Percentiles rank a stretch among this genome's conserved stretches.
Evolutionary conservation across 92 coral and sea anemone species (phyloP).

Genomic region (Paragorgia papillata): DNA sequence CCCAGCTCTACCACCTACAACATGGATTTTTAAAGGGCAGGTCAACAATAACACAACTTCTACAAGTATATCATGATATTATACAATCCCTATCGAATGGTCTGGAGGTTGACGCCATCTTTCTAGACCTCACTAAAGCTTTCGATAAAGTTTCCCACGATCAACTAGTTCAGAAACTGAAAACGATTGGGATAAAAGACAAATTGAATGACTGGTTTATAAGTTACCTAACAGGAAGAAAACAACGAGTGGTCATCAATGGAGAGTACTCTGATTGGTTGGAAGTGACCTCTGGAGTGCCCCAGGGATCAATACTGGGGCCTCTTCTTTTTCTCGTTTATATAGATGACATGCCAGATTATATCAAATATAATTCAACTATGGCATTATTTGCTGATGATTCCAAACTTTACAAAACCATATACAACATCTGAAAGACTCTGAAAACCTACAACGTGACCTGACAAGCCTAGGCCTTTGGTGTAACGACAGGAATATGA

Average conservation of each 20-base stretch:
- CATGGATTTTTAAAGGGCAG: slow-evolving; percentile 3
- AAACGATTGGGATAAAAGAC: not conserved
- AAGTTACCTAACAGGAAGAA: slow-evolving; percentile 36
- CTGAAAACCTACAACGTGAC: not conserved
- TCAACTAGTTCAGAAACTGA: not conserved
- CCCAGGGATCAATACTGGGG: slow-evolving; percentile 47
- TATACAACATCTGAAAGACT: not conserved
- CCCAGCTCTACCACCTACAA: slow-evolving; percentile 3
- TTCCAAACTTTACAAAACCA: slow-evolving; percentile 21
- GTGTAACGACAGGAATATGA: not conserved
- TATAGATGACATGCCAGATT: slow-evolving; percentile 44
- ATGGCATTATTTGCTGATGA: slow-evolving; percentile 52
- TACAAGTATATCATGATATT: too few species aligned
- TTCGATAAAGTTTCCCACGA: not conserved
- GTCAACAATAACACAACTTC: not conserved
- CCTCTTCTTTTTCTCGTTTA: slow-evolving; percentile 42
- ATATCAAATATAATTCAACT: slow-evolving; percentile 12
- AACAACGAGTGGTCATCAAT: slow-evolving; percentile 44
- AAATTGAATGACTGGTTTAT: slow-evolving; percentile 20
- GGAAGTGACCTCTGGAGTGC: slow-evolving; percentile 29
- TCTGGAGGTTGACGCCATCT: not conserved
- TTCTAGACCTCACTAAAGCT: slow-evolving; percentile 5
- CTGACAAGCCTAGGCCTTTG: not conserved
- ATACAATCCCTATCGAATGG: not conserved
- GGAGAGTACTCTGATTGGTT: slow-evolving; percentile 36